Evolutionary conservation across 2,797 vertebrate genomes (phyloP), one percentile per base, ranked within the genome.

Genomic region (Pteronotus mesoamericanus): DNA sequence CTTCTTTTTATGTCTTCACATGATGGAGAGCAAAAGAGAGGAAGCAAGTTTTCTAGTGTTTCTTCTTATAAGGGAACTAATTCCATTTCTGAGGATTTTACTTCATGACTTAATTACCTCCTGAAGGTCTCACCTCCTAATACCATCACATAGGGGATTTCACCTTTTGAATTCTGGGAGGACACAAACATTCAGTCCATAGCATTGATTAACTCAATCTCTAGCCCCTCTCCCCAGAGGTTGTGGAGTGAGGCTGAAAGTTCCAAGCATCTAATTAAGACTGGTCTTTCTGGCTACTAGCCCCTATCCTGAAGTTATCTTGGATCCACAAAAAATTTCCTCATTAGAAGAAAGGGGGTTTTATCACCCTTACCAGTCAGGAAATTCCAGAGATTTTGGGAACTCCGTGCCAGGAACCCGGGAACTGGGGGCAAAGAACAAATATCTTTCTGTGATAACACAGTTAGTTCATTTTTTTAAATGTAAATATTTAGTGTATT

Each of bases 161-260:
- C 78, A 75, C 32, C 32, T 24, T 68, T 24, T 48, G 51, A 57
- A 75, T 89, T 84, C 14, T 32, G 34, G 48, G 18, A 12, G 21
- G 21, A 34, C 22, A 46, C 1, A 46, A 18, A 32, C 26, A 5
- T 66, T 84, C 26, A 32, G 46, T 64, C 57, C 26, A 4, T 84
- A 48, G 37, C n/a, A 6, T 29, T 55, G 55, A 75, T 78, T 59
- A 42, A n/a, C 26, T 91, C 21, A 34, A 2, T 51, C 5, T 37
- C 6, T 34, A 68, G 9, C 0, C 18, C 19, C 18, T 39, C 1
- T 29, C 0, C 1, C 2, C 3, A 32, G 12, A 72, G 19, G 9
- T 71, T 44, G 44, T 39, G 5, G 10, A 5, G 1, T n/a, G 34
- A 48, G 5, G 9, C 19, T 80, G 55, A 46, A 83, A 64, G 1